phyloP scores from a whole-genome alignment of 1,140 invertebrate species.

The Drosophila serrata region DNA sequence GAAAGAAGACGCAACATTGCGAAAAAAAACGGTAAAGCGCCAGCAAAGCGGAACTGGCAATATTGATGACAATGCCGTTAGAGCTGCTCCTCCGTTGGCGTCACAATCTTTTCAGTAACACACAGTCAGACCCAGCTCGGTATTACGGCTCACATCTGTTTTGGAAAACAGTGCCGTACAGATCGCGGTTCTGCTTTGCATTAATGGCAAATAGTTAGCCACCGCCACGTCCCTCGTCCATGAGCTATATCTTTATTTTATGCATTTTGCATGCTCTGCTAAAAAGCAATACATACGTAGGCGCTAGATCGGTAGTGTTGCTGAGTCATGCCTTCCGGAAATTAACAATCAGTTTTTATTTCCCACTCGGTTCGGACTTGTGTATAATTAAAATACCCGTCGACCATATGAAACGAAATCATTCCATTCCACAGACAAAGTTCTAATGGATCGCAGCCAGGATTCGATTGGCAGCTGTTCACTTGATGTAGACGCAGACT shows the following conservation, averaged over 20 bases:
- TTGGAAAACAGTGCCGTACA: background rate
- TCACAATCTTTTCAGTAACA: background rate
- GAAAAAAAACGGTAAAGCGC: slow-evolving; percentile 66
- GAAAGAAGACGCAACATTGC: slow-evolving; percentile 37
- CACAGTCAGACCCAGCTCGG: background rate
- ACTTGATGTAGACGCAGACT: slow-evolving; percentile 91
- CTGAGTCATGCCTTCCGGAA: slow-evolving; percentile 30
- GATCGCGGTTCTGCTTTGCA: slow-evolving; percentile 48
- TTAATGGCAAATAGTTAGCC: slow-evolving; percentile 58
- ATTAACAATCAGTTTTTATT: slow-evolving; percentile 13
- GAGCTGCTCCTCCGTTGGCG: slow-evolving; percentile 48
- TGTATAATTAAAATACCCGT: slow-evolving; percentile 10
- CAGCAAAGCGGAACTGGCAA: slow-evolving; percentile 79
- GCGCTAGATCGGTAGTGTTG: slow-evolving; percentile 20
- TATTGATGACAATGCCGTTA: slow-evolving; percentile 71
- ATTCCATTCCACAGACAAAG: slow-evolving; percentile 32
- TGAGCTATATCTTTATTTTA: slow-evolving; percentile 20
- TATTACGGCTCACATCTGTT: background rate
- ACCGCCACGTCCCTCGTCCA: slow-evolving; percentile 31
- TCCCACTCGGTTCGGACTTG: slow-evolving; percentile 6
- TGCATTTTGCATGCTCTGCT: slow-evolving; percentile 48
- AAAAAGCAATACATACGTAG: slow-evolving; percentile 37
- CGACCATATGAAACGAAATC: slow-evolving; percentile 29
- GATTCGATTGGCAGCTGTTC: slow-evolving; percentile 93
- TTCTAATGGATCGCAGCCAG: slow-evolving; percentile 88